Base-by-base conservation (phyloP, 2,797 vertebrate genomes). In the Botia almorhae region DNA sequence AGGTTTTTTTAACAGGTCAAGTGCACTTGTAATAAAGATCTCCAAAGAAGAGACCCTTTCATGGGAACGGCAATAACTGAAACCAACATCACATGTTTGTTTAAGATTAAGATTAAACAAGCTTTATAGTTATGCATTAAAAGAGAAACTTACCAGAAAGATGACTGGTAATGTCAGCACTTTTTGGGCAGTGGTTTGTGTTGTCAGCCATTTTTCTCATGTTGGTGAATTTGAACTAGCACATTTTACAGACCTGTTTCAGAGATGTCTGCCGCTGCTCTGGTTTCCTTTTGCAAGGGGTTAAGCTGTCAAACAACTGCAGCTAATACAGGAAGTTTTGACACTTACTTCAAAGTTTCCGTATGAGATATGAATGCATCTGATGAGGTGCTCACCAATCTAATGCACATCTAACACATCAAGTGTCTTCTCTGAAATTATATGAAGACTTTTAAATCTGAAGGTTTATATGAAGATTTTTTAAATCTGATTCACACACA, bases 271-370 rank as follows among this genome's bases (percentile, higher is more conserved):
- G 72, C 64, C 63, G 12, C 74, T 80, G 72, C 76, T 67, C 83
- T 69, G 80, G 85, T 84, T 93, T 92, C 92, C 89, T 89, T 48
- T 3, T 70, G 85, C 1, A 64, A 80, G 74, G 61, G 65, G 58
- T 48, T 83, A 51, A 16, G 71, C 58, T 53, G 63, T 58, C 77
- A 8, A 63, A 39, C n/a, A 39, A 12, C 81, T 74, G 60, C 12
- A 50, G 29, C 48, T 33, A 68, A 89, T 69, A 87, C 92, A 93
- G 93, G 93, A 94, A 94, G 88, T 87, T 63, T 26, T 21, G 14
- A 60, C 53, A 2, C 48, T 36, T 58, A 63, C 69, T 33, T 63
- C 50, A n/a, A 11, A 14, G 19, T 29, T 64, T 82, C 14, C 68
- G 55, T 67, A n/a, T 51, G 43, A 46, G 36, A 65, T 26, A 67